These are phyloP conservation scores for Cynodonichthys magdalenae DNA, from an alignment of 2,797 vertebrate species.

Conservation along the genomic window DNA sequence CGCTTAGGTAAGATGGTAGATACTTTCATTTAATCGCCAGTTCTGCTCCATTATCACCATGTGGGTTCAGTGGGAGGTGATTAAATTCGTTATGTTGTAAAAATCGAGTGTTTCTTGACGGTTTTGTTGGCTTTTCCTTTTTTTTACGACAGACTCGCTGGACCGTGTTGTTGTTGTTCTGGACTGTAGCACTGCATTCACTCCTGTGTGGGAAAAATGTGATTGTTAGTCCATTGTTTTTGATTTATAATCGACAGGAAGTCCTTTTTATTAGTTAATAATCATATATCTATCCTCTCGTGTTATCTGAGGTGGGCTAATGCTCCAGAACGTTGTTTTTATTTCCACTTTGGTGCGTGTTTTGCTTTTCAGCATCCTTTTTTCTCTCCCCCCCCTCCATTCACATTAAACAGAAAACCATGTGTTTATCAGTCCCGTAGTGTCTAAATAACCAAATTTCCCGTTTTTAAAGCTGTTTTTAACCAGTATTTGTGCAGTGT, in stretches of 20 bases:
- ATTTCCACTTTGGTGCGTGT: not conserved
- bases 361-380: conserved; percentile 21
- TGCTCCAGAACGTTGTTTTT: not conserved
- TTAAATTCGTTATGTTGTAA: not conserved
- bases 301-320: not conserved
- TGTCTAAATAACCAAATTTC: not conserved
- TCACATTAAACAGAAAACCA: conserved; percentile 4
- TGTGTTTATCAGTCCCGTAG: not conserved
- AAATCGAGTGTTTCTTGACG: not conserved
- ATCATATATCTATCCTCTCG: not conserved
- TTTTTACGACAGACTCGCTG: not conserved
- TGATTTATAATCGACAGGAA: not conserved
- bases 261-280: fast-evolving
- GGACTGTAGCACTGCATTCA: conserved; percentile 41
- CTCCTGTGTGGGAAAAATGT: conserved; percentile 41
- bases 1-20: conserved; percentile 85
- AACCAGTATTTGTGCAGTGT: not conserved
- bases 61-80: not conserved
- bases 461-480: not conserved
- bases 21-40: conserved; percentile 41
- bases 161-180: conserved; percentile 12
- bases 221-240: conserved; percentile 34
- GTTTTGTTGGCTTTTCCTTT: not conserved
- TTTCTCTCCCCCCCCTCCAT: not conserved
- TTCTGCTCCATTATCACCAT: conserved; percentile 5